Evolutionary conservation across 2,888 invertebrate genomes (phyloP), one percentile per base, ranked within the genome.

Genomic region (Laothoe populi): DNA sequence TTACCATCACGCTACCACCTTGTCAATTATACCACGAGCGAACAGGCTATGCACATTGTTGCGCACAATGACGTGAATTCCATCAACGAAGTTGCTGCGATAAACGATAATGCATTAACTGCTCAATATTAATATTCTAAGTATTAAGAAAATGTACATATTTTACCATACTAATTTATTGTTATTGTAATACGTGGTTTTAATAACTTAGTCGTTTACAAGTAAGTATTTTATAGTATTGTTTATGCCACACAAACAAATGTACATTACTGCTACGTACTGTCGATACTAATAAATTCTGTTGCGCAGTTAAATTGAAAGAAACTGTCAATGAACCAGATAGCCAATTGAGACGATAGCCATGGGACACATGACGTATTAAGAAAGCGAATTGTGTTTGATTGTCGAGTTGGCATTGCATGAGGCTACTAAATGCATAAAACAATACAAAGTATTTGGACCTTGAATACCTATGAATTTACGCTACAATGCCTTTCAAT

Each of bases 391-490:
- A 72, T 72, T 64, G 63, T 44, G 68, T 60, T 65, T 65, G 64
- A 70, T 62, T 67, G 64, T 64, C 31, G 24, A 58, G 46, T 42
- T 58, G 53, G 57, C 53, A 59, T 35, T 65, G 31, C n/a, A 57
- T 53, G 46, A 19, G 35, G 49, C 66, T 67, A 67, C 65, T 63
- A 64, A 35, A 35, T 62, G 64, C 64, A 62, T 35, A 57, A 38
- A 44, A 63, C 64, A 61, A 66, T 57, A 65, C 60, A 64, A 64
- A 26, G 61, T 60, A 59, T 49, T 44, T 42, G 77, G 69, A 78
- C 89, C 89, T 89, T 88, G 89, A 79, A 65, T 69, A 62, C 65
- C n/a, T n/a, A n/a, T n/a, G 72, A 72, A 75, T 82, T 79, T 81
- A 77, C 77, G 77, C 74, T 64, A 75, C 71, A 75, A 68, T 74